Base-by-base conservation (phyloP, 2,113 vertebrate species). In the Ciconia stormi region DNA sequence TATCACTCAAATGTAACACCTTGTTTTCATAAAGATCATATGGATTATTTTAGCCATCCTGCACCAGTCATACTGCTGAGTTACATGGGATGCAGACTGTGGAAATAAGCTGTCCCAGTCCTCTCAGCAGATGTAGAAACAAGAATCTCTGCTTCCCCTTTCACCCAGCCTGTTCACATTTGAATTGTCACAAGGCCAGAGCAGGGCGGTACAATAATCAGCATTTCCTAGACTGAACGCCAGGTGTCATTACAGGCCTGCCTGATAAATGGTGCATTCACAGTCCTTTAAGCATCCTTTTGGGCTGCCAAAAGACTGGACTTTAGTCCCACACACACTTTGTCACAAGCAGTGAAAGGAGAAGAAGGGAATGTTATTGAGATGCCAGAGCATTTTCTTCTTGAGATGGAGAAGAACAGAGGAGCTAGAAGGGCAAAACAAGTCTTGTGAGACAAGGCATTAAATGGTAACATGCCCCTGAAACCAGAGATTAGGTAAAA, bases 41-140 rank as follows among this genome's bases (percentile, higher is more conserved):
- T 0, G 0, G 26, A 38, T 3, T 59, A 3, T 42, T 63, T 58
- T 13, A 44, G 23, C 42, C 47, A 42, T 16, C 21, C 52, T 47
- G 59, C 32, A 56, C 8, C 40, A 50, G 9, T 13, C 38, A 9
- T 1, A 0, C 15, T 13, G 44, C 59, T 58, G 73, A 38, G 16
- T 23, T 61, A 36, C 40, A 1, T 0, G 44, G 70, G 27, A 14
- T 27, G n/a, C n/a, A 40, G 12, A 40, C 23, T 8, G 21, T 34
- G 59, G n/a, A 10, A 36, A 59, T 0, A 40, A 46, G 9, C 10
- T 4, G 27, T 5, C 34, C 13, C 1, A 3, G 18, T 32, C 13
- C 32, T 67, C 53, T 27, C 6, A 20, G 40, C 67, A 58, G 46
- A 59, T 23, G 32, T 10, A 44, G 5, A 6, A 65, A 19, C 4